phyloP scores from a whole-genome alignment of 2,888 invertebrate species.

The Lamellibrachia columna region DNA sequence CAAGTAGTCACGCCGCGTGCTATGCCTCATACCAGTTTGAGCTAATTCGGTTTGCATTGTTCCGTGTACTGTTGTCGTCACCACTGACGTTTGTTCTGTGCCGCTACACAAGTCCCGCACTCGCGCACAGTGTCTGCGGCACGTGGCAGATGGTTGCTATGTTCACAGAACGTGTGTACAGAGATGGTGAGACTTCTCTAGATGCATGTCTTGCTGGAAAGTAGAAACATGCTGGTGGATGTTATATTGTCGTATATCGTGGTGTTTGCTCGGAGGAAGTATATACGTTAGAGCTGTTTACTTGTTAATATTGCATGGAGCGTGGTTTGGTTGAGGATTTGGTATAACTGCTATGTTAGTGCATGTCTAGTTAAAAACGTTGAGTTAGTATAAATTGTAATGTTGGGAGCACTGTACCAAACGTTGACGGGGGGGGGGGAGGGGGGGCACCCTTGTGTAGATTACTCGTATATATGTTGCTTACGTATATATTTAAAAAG shows the following conservation, averaged over 20 bases:
- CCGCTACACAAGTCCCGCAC: background rate
- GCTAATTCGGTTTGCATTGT: background rate
- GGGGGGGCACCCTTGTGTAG: background rate
- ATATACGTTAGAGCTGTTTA: background rate
- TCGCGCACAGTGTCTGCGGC: background rate
- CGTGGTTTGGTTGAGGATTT: background rate
- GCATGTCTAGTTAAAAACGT: background rate
- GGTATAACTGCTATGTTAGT: background rate
- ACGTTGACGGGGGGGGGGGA: background rate
- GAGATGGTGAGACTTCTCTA: background rate
- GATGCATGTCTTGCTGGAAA: background rate
- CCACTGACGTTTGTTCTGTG: background rate
- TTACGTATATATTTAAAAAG: background rate
- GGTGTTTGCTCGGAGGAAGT: background rate
- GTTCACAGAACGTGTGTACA: background rate
- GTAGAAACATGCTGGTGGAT: background rate
- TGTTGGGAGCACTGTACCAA: background rate
- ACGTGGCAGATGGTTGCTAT: background rate
- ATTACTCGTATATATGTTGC: background rate
- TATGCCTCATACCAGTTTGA: background rate
- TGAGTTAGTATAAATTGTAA: background rate
- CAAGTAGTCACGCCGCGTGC: background rate
- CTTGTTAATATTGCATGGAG: background rate
- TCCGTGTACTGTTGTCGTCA: background rate
- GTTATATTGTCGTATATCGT: background rate